A percentile compares a stretch with the other conserved stretches of the same genome.
phyloP scores from a whole-genome alignment of 2,888 invertebrate genomes.

The Abrostola tripartita region DNA sequence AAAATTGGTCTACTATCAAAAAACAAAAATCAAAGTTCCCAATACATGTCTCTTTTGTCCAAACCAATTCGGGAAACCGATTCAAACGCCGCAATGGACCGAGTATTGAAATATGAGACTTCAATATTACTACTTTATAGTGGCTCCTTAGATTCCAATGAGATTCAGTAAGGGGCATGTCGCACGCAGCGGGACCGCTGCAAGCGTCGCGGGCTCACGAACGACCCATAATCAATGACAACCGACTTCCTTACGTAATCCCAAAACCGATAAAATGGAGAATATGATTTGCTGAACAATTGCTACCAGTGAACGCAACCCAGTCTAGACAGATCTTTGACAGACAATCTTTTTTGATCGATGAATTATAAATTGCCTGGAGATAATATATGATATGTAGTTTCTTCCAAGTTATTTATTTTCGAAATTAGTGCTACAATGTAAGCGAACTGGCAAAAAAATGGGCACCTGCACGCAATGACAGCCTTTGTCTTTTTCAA shows the following conservation, averaged over 20 bases:
- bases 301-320: conserved; percentile 41
- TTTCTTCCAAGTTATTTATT: conserved; percentile 9
- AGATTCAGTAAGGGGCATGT: conserved; percentile 59
- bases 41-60: conserved; percentile 32
- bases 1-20: conserved; percentile 26
- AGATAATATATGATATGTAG: conserved; percentile 11
- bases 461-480: conserved; percentile 8
- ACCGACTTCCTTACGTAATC: conserved; percentile 64
- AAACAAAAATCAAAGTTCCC: conserved; percentile 19
- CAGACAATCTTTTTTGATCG: conserved; percentile 33
- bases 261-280: conserved; percentile 56
- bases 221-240: conserved; percentile 71
- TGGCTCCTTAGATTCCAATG: conserved; percentile 47
- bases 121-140: conserved; percentile 32
- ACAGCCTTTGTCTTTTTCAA: conserved; percentile 16
- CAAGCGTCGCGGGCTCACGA: conserved; percentile 62
- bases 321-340: conserved; percentile 35
- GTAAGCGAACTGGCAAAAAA: conserved; percentile 11
- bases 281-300: conserved; percentile 61
- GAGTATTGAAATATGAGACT: conserved; percentile 20
- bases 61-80: conserved; percentile 1
- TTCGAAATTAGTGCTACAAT: conserved; percentile 15
- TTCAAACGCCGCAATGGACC: conserved; percentile 39
- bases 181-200: conserved; percentile 63
- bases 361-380: conserved; percentile 28